Evolutionary conservation across 2,797 vertebrate genomes (phyloP).

Genomic region (Micrastur ruficollis): DNA sequence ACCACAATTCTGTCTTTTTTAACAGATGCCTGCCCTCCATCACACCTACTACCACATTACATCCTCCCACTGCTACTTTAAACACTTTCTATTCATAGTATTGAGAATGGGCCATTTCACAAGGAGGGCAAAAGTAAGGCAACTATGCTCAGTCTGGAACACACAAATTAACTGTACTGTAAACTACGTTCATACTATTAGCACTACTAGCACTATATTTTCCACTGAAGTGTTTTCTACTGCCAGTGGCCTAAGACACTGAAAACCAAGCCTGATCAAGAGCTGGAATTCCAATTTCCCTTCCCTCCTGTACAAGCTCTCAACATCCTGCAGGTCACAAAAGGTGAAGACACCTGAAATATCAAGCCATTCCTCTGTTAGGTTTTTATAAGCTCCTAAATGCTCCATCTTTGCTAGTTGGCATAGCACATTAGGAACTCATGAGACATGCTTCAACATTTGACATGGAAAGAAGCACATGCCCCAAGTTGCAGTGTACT

Average conservation of each 20-base stretch:
- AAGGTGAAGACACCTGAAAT: not conserved
- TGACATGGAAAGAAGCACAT: not conserved
- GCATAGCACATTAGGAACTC: not conserved
- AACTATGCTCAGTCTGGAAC: not conserved
- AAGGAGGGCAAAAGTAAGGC: not conserved
- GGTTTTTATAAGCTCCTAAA: not conserved
- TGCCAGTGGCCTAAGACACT: not conserved
- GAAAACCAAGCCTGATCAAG: not conserved
- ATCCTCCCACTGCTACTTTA: not conserved
- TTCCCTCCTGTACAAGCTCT: not conserved
- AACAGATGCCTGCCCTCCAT: constrained; percentile 1
- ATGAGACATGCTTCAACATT: not conserved
- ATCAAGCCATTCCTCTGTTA: not conserved
- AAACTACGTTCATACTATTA: not conserved
- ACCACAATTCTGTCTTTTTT: not conserved
- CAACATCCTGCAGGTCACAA: not conserved
- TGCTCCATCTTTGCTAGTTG: not conserved
- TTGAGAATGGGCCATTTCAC: not conserved
- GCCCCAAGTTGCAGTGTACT: fast-evolving
- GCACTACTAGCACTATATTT: not conserved
- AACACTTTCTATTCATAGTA: not conserved
- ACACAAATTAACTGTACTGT: not conserved
- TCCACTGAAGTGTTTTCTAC: not conserved
- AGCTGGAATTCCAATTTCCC: not conserved
- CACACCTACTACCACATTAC: not conserved